Percentiles rank a stretch among this genome's conserved stretches.
phyloP scores from a whole-genome alignment of 2,113 vertebrate genomes.

The Zapus hudsonius region DNA sequence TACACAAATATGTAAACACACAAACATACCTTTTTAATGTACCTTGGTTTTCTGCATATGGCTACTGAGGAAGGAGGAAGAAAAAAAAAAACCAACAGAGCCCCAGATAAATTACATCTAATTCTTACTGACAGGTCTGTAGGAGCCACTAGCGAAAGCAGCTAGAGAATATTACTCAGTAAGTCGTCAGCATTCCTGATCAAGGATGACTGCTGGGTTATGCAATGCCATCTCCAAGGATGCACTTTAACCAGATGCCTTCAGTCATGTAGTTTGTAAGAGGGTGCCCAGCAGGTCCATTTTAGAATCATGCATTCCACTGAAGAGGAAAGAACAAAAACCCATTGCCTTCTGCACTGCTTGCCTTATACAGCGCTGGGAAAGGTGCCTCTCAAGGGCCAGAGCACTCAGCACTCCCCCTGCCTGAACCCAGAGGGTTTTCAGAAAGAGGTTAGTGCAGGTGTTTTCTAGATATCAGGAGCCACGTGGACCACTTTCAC shows the following conservation, averaged over 20 bases:
- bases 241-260: constrained; percentile 78
- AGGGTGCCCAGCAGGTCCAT: constrained; percentile 77
- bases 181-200: constrained; percentile 77
- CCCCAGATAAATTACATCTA: constrained; percentile 62
- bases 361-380: neutral
- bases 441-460: neutral
- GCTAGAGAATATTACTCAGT: no score
- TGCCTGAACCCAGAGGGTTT: neutral
- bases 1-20: no score
- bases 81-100: neutral
- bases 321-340: constrained; percentile 53
- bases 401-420: neutral
- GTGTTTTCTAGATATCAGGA: neutral
- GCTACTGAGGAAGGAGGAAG: neutral
- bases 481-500: neutral
- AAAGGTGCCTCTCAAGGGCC: no score
- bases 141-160: constrained; percentile 69
- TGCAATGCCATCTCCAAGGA: constrained; percentile 79
- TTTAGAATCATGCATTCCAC: constrained; percentile 75
- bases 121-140: constrained; percentile 74
- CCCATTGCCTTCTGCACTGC: neutral
- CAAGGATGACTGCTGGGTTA: constrained; percentile 71
- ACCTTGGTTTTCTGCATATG: constrained; percentile 30
- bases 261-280: constrained; percentile 69
- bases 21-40: neutral